A percentile compares a stretch with the other conserved stretches of the same genome.
Evolutionary conservation across 92 coral and sea anemone genomes (phyloP).

Genomic region (Pocillopora grandis): DNA sequence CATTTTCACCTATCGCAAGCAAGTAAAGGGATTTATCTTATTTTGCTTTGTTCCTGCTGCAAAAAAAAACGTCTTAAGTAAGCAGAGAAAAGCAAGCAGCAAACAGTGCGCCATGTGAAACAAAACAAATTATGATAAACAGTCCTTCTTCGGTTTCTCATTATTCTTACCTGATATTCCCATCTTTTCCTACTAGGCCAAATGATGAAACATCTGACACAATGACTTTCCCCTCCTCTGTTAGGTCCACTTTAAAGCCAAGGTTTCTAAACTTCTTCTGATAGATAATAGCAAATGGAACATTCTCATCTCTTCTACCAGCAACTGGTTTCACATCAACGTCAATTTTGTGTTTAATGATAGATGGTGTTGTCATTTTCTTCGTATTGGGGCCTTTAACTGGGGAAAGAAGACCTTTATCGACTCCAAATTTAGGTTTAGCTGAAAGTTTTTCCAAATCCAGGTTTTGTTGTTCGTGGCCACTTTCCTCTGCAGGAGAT

Average conservation of each 20-base stretch:
- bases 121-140: not conserved
- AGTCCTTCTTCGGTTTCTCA: not conserved
- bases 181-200: constrained; percentile 95
- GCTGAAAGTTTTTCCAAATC: too few relatives aligned
- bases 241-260: constrained; percentile 70
- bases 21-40: too few relatives aligned
- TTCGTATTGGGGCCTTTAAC: not conserved
- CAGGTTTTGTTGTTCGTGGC: not conserved
- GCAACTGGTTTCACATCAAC: constrained; percentile 40
- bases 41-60: too few relatives aligned
- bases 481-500: not conserved
- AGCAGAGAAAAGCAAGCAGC: not conserved
- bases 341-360: not conserved
- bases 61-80: not conserved
- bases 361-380: not conserved
- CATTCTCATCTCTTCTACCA: constrained; percentile 81
- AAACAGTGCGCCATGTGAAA: not conserved
- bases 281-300: constrained; percentile 85
- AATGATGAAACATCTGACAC: constrained; percentile 76
- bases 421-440: not conserved
- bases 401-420: not conserved
- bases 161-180: constrained; percentile 71
- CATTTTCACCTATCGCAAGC: too few relatives aligned
- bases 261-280: constrained; percentile 82
- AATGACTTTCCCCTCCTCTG: constrained; percentile 55